Evolutionary conservation across 2,888 invertebrate species (phyloP).

Genomic region (Drosophila lutescens): DNA sequence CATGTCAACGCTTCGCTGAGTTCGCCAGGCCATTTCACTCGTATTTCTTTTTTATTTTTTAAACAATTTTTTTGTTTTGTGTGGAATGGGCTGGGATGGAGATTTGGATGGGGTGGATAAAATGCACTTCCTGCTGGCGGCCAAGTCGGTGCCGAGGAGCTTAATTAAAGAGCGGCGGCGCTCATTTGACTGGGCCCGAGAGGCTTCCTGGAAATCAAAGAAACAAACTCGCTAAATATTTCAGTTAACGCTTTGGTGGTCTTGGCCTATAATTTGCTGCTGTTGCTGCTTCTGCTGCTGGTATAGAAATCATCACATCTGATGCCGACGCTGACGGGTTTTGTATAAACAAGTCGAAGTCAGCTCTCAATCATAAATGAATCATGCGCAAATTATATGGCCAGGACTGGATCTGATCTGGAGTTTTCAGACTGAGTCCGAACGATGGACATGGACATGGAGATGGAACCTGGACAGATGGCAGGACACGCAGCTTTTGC

Average conservation of each 20-base stretch:
- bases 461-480: slow-evolving; percentile 37
- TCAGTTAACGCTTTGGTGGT: slow-evolving; percentile 81
- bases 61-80: slow-evolving; percentile 4
- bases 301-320: slow-evolving; percentile 61
- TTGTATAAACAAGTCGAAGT: slow-evolving; percentile 53
- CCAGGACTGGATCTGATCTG: slow-evolving; percentile 44
- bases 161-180: slow-evolving; percentile 74
- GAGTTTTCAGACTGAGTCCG: background rate
- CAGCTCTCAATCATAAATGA: slow-evolving; percentile 76
- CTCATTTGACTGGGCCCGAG: slow-evolving; percentile 66
- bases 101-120: slow-evolving; percentile 21
- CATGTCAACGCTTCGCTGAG: slow-evolving; percentile 76
- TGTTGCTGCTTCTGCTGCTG: slow-evolving; percentile 42
- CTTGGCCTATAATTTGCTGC: slow-evolving; percentile 79
- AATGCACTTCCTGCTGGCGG: slow-evolving; percentile 51
- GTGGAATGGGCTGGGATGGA: background rate
- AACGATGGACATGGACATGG: background rate
- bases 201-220: slow-evolving; percentile 80
- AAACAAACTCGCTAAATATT: slow-evolving; percentile 81
- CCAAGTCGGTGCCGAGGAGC: slow-evolving; percentile 40
- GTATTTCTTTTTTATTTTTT: slow-evolving; percentile 9
- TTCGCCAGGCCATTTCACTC: slow-evolving; percentile 28
- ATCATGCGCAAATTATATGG: slow-evolving; percentile 79
- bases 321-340: slow-evolving; percentile 35
- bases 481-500: slow-evolving; percentile 49